A percentile compares a stretch with the other conserved stretches of the same genome.
These are phyloP conservation scores for Beris morrisii DNA, from an alignment of 2,888 invertebrate species.

Conservation along the genomic window DNA sequence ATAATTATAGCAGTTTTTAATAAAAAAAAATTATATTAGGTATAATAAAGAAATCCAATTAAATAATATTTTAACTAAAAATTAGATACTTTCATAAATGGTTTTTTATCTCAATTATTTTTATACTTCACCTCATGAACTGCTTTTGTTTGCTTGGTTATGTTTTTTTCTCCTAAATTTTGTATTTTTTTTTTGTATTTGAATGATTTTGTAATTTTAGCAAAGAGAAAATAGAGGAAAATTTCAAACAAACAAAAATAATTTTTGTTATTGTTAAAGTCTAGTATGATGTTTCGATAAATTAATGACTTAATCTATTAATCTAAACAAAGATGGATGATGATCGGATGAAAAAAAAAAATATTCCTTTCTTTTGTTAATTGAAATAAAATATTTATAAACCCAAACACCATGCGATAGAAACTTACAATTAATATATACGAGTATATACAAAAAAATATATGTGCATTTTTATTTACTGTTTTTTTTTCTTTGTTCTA, in stretches of 20 bases:
- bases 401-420: constrained; percentile 28
- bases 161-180: too few species aligned
- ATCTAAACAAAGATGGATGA: background rate
- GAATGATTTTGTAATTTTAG: background rate
- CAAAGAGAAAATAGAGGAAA: background rate
- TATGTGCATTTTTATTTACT: constrained; percentile 29
- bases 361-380: constrained; percentile 21
- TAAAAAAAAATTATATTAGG: too few species aligned
- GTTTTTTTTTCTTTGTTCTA: too few species aligned
- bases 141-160: too few species aligned
- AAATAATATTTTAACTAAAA: too few species aligned
- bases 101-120: too few species aligned
- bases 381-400: constrained; percentile 21
- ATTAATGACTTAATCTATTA: background rate
- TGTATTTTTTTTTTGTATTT: too few species aligned
- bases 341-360: constrained; percentile 7
- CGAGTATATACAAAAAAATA: constrained; percentile 29
- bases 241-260: background rate
- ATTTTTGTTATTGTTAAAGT: background rate
- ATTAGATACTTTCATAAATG: too few species aligned
- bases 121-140: too few species aligned
- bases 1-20: too few species aligned
- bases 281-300: background rate
- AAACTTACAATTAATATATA: constrained; percentile 7
- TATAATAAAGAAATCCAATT: too few species aligned